These are phyloP conservation scores for Toxotes chatareus DNA, from an alignment of 2,113 vertebrate genomes.

Conservation along the genomic window DNA sequence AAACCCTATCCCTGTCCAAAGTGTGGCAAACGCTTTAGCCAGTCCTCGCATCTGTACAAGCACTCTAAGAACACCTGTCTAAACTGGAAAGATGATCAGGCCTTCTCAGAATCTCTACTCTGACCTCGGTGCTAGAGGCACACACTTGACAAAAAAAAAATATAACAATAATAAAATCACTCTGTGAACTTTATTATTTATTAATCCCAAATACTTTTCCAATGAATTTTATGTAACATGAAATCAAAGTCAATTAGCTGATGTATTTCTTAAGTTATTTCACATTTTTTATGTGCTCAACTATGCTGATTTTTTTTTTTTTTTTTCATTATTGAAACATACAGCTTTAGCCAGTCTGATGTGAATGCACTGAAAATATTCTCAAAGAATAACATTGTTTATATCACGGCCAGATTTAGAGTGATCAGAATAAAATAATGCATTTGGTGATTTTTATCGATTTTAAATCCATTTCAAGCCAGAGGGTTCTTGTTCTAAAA, in stretches of 20 bases:
- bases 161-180: not conserved
- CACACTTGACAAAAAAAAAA: not conserved
- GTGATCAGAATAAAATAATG: conserved; percentile 39
- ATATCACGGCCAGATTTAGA: not conserved
- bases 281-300: not conserved
- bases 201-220: not conserved
- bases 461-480: conserved; percentile 1
- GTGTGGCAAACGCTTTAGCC: conserved; percentile 96
- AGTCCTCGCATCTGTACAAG: conserved; percentile 97
- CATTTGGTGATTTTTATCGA: conserved; percentile 19
- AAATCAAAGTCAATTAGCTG: not conserved
- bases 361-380: conserved; percentile 11
- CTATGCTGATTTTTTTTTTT: not conserved
- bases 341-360: conserved; percentile 34
- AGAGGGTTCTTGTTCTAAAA: not conserved
- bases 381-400: not conserved
- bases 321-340: not conserved
- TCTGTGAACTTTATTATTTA: conserved; percentile 9
- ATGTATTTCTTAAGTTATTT: not conserved
- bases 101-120: conserved; percentile 87
- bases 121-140: conserved; percentile 45
- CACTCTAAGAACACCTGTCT: conserved; percentile 97
- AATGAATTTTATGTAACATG: not conserved
- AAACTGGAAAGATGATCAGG: conserved; percentile 90
- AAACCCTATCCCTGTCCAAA: conserved; percentile 95